Evolutionary conservation across 2,888 invertebrate species (phyloP), one percentile per base, ranked within the genome.

Genomic region (Yponomeuta plumbellus): DNA sequence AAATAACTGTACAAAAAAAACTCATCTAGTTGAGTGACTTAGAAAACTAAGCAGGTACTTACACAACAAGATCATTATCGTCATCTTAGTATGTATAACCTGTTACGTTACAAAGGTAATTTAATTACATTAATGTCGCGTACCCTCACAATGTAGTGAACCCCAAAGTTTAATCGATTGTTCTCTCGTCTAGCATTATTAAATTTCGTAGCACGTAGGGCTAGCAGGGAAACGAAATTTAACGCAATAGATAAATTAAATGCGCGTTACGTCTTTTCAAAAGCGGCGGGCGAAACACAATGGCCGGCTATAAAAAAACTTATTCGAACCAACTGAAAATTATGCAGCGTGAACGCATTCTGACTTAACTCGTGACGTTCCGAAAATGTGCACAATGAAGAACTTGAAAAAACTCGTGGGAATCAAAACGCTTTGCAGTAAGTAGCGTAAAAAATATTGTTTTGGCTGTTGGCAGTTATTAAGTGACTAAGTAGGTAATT

Each of bases 271-370:
- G 72, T 78, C 78, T 77, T 77, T 83, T 83, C 79, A 80, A 72
- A 73, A 68, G 66, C 68, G 70, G 71, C 66, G 66, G 69, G 71
- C 70, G 71, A 72, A 70, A 74, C 72, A 73, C 76, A 70, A 71
- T 73, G 78, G 78, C 74, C 68, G 75, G 73, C 79, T 80, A 78
- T 80, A 81, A 79, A 78, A 79, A 80, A 52, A 52, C 44, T 17
- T 17, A 52, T 52, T 17, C 44, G 44, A 52, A 13, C 44, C 17
- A 52, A 52, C 44, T 52, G 17, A 70, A 70, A 81, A 85, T 90
- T 88, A 88, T 88, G 84, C 90, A 81, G 86, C 88, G 91, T 91
- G 90, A 91, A 90, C 87, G 75, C 85, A 86, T 91, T 88, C 85
- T 80, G 80, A 23, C 63, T 66, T 67, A 65, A 61, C 62, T 64